These are phyloP conservation scores for Toxonevra muliebris DNA, from an alignment of 2,888 invertebrate species.

Conservation along the genomic window DNA sequence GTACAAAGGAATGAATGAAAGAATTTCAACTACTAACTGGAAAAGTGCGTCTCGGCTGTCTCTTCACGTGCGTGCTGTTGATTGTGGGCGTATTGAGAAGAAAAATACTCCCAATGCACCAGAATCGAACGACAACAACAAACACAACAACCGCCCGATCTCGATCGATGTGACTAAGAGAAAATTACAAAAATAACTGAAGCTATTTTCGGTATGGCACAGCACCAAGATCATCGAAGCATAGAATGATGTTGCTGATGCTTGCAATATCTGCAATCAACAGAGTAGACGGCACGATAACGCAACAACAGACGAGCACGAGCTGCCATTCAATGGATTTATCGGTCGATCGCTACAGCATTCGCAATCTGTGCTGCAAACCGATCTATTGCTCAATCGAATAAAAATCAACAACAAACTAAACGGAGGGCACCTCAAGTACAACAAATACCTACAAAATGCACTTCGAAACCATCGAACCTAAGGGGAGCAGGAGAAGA, in stretches of 20 bases:
- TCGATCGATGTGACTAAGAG: conserved; percentile 34
- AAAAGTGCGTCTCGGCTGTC: too few species aligned
- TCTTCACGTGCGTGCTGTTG: too few species aligned
- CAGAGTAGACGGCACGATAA: conserved; percentile 7
- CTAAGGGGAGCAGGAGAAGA: not conserved
- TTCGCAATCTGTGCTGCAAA: too few species aligned
- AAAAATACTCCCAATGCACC: too few species aligned
- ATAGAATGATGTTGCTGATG: too few species aligned
- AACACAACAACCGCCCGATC: conserved; percentile 37
- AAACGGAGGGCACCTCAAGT: not conserved
- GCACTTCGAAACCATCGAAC: not conserved
- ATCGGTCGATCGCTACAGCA: conserved; percentile 25
- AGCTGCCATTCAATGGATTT: conserved; percentile 6
- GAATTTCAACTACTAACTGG: too few species aligned
- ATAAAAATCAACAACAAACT: not conserved
- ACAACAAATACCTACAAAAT: not conserved
- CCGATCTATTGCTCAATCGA: too few species aligned
- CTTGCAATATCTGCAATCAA: conserved; percentile 8
- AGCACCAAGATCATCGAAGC: conserved; percentile 48
- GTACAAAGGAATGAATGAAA: too few species aligned
- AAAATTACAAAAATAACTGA: conserved; percentile 43
- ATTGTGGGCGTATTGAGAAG: too few species aligned
- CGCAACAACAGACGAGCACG: conserved; percentile 16
- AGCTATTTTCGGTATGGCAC: conserved; percentile 62
- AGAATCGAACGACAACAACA: conserved; percentile 28